Evolutionary conservation across 2,113 vertebrate genomes (phyloP).

Genomic region (Odontophorus gujanensis): DNA sequence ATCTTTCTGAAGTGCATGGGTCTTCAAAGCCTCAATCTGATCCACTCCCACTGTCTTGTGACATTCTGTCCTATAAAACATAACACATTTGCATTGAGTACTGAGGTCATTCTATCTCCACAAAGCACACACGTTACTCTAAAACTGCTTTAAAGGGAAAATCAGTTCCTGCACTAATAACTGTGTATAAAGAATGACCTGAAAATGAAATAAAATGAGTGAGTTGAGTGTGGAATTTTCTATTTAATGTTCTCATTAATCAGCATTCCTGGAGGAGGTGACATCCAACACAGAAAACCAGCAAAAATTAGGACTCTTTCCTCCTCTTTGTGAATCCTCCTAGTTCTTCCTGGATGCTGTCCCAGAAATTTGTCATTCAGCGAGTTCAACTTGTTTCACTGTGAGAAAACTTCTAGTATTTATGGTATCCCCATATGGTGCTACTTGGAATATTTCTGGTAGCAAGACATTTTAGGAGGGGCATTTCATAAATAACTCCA

Average conservation of each 20-base stretch:
- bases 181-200: not conserved
- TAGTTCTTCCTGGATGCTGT: constrained; percentile 54
- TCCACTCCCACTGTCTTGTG: not conserved
- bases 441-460: constrained; percentile 68
- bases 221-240: not conserved
- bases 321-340: constrained; percentile 2
- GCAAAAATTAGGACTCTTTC: constrained; percentile 24
- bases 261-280: constrained; percentile 12
- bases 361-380: constrained; percentile 71
- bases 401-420: constrained; percentile 70
- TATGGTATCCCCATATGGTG: constrained; percentile 68
- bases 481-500: constrained; percentile 66
- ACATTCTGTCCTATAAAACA: not conserved
- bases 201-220: not conserved
- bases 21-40: not conserved
- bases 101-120: not conserved
- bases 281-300: not conserved
- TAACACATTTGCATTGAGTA: not conserved
- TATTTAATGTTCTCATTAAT: constrained; percentile 38
- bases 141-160: not conserved
- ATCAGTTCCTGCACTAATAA: not conserved
- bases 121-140: not conserved
- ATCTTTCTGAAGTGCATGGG: not conserved
- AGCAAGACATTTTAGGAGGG: constrained; percentile 66
- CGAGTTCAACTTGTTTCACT: constrained; percentile 61